phyloP scores from a whole-genome alignment of 2,888 invertebrate genomes.

The Tenodera sinensis region DNA sequence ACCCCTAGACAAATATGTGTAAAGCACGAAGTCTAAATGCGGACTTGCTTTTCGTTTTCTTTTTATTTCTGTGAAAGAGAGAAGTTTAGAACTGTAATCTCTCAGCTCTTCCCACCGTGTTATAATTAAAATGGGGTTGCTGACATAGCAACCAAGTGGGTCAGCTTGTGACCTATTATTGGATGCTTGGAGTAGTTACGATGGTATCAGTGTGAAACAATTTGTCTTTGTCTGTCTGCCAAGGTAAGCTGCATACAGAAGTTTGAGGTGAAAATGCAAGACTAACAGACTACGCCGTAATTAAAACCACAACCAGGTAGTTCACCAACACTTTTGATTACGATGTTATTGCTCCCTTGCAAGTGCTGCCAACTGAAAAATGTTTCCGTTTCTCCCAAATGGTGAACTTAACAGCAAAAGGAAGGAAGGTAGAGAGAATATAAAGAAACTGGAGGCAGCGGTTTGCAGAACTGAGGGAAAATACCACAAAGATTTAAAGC shows the following conservation, averaged over 20 bases:
- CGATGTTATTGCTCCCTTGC: too few relatives aligned
- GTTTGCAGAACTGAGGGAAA: too few relatives aligned
- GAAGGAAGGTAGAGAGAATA: background rate
- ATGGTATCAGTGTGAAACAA: background rate
- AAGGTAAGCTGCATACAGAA: background rate
- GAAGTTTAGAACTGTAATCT: too few relatives aligned
- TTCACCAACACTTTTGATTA: too few relatives aligned
- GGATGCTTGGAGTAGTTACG: background rate
- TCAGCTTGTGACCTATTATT: background rate
- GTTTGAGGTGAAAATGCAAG: background rate
- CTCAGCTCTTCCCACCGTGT: too few relatives aligned
- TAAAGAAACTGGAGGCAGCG: background rate
- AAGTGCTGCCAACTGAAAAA: background rate
- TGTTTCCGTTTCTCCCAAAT: background rate
- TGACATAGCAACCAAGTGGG: too few relatives aligned
- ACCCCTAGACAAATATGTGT: background rate
- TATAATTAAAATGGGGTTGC: too few relatives aligned
- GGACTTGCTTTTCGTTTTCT: too few relatives aligned
- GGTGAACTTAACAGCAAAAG: background rate
- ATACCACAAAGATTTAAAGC: too few relatives aligned
- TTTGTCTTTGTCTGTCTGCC: background rate
- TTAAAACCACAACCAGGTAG: background rate
- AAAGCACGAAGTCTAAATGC: too few relatives aligned
- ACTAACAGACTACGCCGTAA: background rate
- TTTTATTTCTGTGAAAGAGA: too few relatives aligned